A percentile compares a stretch with the other conserved stretches of the same genome.
phyloP scores from a whole-genome alignment of 2,888 invertebrate genomes.

The Lasius platythorax region DNA sequence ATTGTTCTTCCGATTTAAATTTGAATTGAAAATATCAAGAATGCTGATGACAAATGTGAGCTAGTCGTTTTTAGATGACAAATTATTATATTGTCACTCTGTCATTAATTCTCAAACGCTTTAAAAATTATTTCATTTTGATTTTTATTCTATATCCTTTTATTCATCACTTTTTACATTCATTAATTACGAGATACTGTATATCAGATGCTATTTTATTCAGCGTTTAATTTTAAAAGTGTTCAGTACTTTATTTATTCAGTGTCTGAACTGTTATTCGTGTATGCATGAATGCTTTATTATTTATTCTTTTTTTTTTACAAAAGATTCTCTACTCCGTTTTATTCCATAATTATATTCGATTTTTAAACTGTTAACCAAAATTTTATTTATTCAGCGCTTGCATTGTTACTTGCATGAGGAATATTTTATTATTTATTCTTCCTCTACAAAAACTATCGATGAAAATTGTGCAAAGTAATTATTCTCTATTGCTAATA shows the following conservation, averaged over 20 bases:
- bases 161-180: background rate
- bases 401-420: background rate
- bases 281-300: background rate
- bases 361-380: background rate
- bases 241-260: background rate
- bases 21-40: background rate
- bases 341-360: constrained; percentile 3
- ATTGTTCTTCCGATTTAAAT: background rate
- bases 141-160: background rate
- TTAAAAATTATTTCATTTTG: background rate
- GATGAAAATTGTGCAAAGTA: background rate
- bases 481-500: background rate
- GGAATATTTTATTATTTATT: background rate
- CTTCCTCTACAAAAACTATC: background rate
- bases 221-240: background rate
- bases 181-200: background rate
- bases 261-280: background rate
- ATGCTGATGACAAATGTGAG: background rate
- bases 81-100: background rate
- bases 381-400: background rate
- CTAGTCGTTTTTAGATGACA: background rate
- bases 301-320: background rate
- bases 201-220: background rate
- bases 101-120: background rate
- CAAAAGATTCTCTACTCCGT: background rate